A percentile compares a stretch with the other conserved stretches of the same genome.
These are phyloP conservation scores for Ptilorrhoa leucosticta DNA, from an alignment of 2,113 vertebrate species.

Conservation along the genomic window DNA sequence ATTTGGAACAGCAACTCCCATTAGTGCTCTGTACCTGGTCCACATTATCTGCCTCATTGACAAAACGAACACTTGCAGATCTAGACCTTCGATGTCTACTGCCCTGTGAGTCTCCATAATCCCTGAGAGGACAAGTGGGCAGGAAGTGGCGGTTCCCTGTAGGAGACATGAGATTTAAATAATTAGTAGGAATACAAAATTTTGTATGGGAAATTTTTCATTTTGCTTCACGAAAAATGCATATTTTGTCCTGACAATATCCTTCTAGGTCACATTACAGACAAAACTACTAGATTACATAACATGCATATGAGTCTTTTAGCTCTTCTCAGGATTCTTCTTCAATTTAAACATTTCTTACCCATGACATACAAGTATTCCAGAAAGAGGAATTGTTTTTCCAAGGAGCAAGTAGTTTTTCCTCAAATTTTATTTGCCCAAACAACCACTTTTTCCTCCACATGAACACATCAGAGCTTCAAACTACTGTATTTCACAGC, in stretches of 20 bases:
- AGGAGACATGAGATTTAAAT: slow-evolving; percentile 23
- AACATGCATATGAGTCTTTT: not conserved
- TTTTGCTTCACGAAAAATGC: not conserved
- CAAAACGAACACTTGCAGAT: slow-evolving; percentile 83
- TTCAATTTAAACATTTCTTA: not conserved
- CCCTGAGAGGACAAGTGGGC: slow-evolving; percentile 85
- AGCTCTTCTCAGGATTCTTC: not conserved
- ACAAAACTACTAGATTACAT: not conserved
- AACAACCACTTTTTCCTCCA: not conserved
- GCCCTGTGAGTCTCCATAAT: slow-evolving; percentile 63
- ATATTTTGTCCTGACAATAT: not conserved
- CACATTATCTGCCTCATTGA: slow-evolving; percentile 47
- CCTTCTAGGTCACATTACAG: not conserved
- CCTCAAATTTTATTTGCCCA: not conserved
- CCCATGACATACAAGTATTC: not conserved
- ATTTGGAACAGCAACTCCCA: not conserved
- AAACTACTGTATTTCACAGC: not conserved
- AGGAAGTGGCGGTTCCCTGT: slow-evolving; percentile 75
- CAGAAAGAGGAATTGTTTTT: not conserved
- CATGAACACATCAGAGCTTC: not conserved
- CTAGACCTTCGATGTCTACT: slow-evolving; percentile 74
- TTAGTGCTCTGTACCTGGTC: slow-evolving; percentile 70
- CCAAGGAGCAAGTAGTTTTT: not conserved
- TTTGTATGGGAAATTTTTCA: not conserved
- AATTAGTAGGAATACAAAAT: not conserved